Base-by-base conservation (phyloP, 2,888 invertebrate species). In the Caenorhabditis japonica region DNA sequence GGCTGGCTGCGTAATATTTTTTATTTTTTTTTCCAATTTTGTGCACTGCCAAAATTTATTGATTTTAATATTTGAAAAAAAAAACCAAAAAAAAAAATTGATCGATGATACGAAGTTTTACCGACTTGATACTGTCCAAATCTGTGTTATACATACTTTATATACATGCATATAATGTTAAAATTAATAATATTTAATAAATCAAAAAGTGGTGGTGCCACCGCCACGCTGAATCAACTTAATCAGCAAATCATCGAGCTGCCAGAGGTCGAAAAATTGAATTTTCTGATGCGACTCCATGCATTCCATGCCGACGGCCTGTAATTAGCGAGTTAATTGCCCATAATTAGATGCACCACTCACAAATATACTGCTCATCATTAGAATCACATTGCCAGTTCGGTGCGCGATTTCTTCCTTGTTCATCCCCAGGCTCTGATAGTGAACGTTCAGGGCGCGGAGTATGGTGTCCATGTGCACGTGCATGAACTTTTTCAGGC, bases 201-300 rank as follows among this genome's bases (percentile, higher is more conserved):
- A 46, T 58, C 17, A 71, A 49, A 25, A 58, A n/a, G 43, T 43
- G 0, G 60, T 33, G 12, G 58, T 25, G 33, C 64, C 58, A 23
- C 59, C 58, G 13, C 64, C 64, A 21, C 64, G 30, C 17, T 64
- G 64, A 34, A 77, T 62, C 30, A 82, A 56, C 30, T 82, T 79
- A 12, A 79, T 75, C 4, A 82, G 46, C 0, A 82, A 46, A 43
- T 81, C 79, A 44, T 82, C 82, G 21, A 82, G 47, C 47, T 82
- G 77, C 82, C 82, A 82, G 15, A 82, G 60, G 34, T 81, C 82
- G 75, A 82, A 82, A 51, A 82, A 76, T 53, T 81, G 80, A 30
- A 82, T 79, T 71, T 82, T 81, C 46, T 81, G 79, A 44, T 82
- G 80, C 13, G 78, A 81, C 43, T 82, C 82, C 5, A 82, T 43